A percentile compares a stretch with the other conserved stretches of the same genome.
These are phyloP conservation scores for Steinernema hermaphroditum DNA, from an alignment of 2,888 invertebrate genomes.

Conservation along the genomic window DNA sequence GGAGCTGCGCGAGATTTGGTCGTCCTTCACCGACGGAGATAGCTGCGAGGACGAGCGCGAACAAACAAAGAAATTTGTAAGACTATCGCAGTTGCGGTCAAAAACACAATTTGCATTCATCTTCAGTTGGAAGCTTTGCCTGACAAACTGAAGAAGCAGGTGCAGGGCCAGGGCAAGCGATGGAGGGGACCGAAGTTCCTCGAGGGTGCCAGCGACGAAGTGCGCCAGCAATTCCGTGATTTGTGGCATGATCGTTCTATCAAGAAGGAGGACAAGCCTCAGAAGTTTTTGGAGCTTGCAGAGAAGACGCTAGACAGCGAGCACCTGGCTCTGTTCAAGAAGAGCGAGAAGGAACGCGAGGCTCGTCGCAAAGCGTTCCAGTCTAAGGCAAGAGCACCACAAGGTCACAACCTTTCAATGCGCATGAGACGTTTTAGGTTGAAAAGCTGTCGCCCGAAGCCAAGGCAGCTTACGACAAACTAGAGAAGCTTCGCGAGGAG, in stretches of 20 bases:
- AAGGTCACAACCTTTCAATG: too few relatives aligned
- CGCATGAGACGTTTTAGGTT: too few relatives aligned
- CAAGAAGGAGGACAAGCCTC: constrained; percentile 44
- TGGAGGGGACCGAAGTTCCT: constrained; percentile 34
- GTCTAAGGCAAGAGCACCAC: background rate
- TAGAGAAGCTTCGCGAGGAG: constrained; percentile 49
- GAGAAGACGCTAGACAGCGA: constrained; percentile 38
- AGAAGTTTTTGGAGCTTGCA: constrained; percentile 50
- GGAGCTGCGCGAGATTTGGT: constrained; percentile 50
- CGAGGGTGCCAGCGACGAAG: constrained; percentile 35
- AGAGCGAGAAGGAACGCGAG: constrained; percentile 25
- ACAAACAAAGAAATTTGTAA: constrained; percentile 48
- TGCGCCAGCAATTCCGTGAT: constrained; percentile 45
- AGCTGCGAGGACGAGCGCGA: constrained; percentile 53
- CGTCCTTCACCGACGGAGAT: constrained; percentile 52
- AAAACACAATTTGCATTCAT: background rate
- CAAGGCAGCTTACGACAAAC: constrained; percentile 48
- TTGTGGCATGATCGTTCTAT: constrained; percentile 49
- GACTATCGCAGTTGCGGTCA: constrained; percentile 22
- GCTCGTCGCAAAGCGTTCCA: constrained; percentile 15
- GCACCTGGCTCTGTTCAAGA: constrained; percentile 17
- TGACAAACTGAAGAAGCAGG: constrained; percentile 32
- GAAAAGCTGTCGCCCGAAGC: constrained; percentile 48
- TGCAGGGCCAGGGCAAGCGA: constrained; percentile 27
- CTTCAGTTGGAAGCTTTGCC: constrained; percentile 16